phyloP scores from a whole-genome alignment of 2,888 invertebrate species.

The Apantesis nais region DNA sequence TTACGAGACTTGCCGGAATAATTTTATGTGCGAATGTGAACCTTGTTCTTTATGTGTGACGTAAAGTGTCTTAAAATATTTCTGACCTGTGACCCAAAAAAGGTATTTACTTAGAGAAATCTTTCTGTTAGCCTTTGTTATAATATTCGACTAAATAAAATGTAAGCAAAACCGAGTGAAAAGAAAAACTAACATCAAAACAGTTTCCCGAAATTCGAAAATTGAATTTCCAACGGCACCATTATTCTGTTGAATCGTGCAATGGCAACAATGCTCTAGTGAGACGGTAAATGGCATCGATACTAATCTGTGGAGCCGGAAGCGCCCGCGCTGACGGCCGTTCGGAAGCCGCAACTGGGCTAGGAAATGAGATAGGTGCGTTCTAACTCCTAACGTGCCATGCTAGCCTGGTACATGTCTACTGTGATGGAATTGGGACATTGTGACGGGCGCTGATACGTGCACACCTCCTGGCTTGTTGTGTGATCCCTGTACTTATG shows the following conservation, averaged over 20 bases:
- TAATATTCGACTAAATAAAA: neutral
- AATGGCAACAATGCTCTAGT: constrained; percentile 75
- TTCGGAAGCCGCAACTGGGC: constrained; percentile 83
- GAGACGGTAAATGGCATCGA: constrained; percentile 80
- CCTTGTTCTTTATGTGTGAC: constrained; percentile 8
- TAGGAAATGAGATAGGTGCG: constrained; percentile 85
- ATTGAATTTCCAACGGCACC: constrained; percentile 36
- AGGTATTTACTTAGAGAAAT: neutral
- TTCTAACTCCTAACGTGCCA: constrained; percentile 69
- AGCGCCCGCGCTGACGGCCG: constrained; percentile 77
- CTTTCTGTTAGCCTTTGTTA: neutral
- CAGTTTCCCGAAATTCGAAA: constrained; percentile 36
- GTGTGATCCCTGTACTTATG: constrained; percentile 20
- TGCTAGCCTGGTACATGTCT: constrained; percentile 52
- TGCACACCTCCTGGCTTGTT: constrained; percentile 9
- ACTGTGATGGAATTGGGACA: constrained; percentile 49
- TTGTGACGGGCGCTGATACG: constrained; percentile 36
- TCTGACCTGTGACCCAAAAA: neutral
- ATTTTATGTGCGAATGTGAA: constrained; percentile 18
- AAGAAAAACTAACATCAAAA: constrained; percentile 12
- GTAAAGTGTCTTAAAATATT: neutral
- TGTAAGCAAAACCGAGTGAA: neutral
- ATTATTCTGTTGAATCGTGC: constrained; percentile 62
- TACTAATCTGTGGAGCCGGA: constrained; percentile 84
- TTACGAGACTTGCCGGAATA: constrained; percentile 16